Evolutionary conservation across 2,113 vertebrate species (phyloP).

Genomic region (Paratilapia polleni): DNA sequence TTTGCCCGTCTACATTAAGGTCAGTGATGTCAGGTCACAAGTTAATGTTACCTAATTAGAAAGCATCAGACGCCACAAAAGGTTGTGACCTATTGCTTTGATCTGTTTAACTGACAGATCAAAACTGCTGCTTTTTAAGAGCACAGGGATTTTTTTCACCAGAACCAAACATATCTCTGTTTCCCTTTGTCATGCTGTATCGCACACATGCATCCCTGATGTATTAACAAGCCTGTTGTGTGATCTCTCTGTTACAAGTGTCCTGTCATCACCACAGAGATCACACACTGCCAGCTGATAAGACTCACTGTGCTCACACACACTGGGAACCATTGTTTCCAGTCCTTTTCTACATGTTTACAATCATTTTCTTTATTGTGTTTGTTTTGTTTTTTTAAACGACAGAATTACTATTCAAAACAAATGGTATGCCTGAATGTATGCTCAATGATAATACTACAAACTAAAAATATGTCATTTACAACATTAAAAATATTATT

Average conservation of each 20-base stretch:
- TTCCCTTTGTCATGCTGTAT: not conserved
- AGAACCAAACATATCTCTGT: not conserved
- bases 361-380: not conserved
- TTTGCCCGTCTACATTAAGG: not conserved
- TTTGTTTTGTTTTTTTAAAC: not conserved
- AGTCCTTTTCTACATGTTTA: not conserved
- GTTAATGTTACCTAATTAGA: not conserved
- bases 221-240: not conserved
- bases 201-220: not conserved
- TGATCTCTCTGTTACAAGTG: not conserved
- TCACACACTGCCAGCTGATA: not conserved
- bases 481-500: no score
- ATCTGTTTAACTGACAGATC: no score
- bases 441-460: no score
- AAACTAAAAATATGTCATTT: no score
- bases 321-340: no score
- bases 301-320: not conserved
- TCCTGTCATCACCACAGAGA: not conserved
- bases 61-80: not conserved
- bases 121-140: not conserved
- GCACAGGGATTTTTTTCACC: rapidly evolving
- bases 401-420: no score
- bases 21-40: not conserved
- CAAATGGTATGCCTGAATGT: no score
- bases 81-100: not conserved